A percentile compares a stretch with the other conserved stretches of the same genome.
These are phyloP conservation scores for Mechanitis mazaeus DNA, from an alignment of 2,888 invertebrate genomes.

Conservation along the genomic window DNA sequence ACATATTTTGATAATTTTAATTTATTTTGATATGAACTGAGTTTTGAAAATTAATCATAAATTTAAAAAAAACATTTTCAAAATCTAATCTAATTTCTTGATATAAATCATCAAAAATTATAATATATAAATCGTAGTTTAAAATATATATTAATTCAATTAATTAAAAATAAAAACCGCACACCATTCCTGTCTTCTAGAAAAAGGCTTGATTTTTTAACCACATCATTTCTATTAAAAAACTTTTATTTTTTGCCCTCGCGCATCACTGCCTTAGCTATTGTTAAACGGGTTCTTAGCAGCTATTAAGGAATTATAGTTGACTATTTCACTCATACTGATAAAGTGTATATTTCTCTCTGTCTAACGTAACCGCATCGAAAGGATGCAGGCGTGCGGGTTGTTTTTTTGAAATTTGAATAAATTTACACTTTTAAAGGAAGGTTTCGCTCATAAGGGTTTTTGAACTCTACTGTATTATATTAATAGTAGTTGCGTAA, in stretches of 20 bases:
- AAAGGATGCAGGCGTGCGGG: conserved; percentile 55
- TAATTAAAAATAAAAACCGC: too few species aligned
- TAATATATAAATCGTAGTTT: background rate
- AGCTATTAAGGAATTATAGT: conserved; percentile 21
- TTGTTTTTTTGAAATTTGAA: conserved; percentile 68
- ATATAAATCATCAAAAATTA: too few species aligned
- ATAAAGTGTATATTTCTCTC: conserved; percentile 26
- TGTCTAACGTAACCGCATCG: conserved; percentile 30
- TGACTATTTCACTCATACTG: conserved; percentile 18
- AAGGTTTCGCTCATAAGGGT: conserved; percentile 50
- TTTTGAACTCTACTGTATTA: conserved; percentile 45
- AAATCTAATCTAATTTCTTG: too few species aligned
- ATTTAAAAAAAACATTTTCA: too few species aligned
- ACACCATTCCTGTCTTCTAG: background rate
- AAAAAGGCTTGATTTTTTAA: background rate
- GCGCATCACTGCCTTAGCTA: conserved; percentile 49
- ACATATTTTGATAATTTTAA: too few species aligned
- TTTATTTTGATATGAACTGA: too few species aligned
- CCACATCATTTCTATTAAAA: conserved; percentile 26
- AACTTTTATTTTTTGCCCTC: conserved; percentile 31
- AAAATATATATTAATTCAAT: background rate
- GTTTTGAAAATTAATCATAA: too few species aligned
- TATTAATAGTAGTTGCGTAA: conserved; percentile 27
- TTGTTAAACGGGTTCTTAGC: conserved; percentile 52
- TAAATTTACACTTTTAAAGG: conserved; percentile 73